Conservation (phyloP, 2,113 vertebrate genomes). For the Oxyura jamaicensis region DNA sequence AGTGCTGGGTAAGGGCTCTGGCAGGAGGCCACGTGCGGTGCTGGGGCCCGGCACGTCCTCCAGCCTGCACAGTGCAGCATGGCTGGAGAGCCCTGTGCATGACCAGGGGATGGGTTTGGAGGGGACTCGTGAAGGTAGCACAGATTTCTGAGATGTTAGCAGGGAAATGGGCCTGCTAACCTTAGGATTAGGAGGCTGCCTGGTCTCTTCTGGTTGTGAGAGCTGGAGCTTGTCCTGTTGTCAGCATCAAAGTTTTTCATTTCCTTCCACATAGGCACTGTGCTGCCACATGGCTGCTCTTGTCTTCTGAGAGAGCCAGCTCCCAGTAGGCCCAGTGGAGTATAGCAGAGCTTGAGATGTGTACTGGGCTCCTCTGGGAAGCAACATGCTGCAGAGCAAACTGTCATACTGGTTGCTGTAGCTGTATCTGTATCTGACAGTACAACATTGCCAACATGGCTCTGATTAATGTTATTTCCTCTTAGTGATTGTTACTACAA, state of each 20-base stretch:
- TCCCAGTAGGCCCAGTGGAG: not conserved
- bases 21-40: accelerated
- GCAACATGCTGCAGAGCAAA: not conserved
- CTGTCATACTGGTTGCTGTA: not conserved
- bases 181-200: not conserved
- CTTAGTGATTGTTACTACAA: not conserved
- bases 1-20: not conserved
- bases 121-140: not conserved
- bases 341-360: not conserved
- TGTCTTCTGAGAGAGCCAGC: not conserved
- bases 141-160: not conserved
- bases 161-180: not conserved
- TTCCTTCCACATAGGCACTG: not conserved
- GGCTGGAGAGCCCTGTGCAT: not conserved
- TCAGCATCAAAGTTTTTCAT: accelerated
- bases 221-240: not conserved
- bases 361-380: not conserved
- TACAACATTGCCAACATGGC: not conserved
- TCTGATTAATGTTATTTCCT: not conserved
- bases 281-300: not conserved
- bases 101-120: not conserved
- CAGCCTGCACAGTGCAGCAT: not conserved
- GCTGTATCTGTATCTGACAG: not conserved
- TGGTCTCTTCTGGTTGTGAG: too few relatives aligned
- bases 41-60: not conserved